These are phyloP conservation scores for Eulemur rufifrons DNA, from an alignment of 2,113 vertebrate species.

Conservation along the genomic window DNA sequence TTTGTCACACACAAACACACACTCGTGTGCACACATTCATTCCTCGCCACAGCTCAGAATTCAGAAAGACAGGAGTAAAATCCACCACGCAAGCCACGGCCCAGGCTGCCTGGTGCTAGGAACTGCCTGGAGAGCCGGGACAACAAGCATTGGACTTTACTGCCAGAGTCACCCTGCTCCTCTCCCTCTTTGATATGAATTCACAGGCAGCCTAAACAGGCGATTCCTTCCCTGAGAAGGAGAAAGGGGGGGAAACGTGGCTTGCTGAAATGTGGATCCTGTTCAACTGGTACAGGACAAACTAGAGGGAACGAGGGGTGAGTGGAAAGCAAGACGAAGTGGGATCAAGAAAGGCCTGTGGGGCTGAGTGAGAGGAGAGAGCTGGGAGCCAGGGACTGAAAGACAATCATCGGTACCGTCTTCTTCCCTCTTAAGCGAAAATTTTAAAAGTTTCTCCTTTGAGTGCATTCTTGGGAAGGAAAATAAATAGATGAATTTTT, in stretches of 20 bases:
- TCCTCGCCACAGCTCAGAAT: background rate
- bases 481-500: background rate
- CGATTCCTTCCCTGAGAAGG: background rate
- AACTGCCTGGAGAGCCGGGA: background rate
- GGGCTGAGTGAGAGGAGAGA: background rate
- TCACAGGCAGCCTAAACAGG: background rate
- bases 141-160: background rate
- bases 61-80: background rate
- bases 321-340: background rate
- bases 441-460: background rate
- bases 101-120: background rate
- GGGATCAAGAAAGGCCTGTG: background rate
- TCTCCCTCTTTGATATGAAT: background rate
- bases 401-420: background rate
- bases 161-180: background rate
- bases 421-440: background rate
- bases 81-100: background rate
- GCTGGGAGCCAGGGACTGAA: background rate
- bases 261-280: background rate
- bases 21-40: background rate
- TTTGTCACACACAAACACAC: background rate
- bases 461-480: background rate
- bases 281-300: background rate
- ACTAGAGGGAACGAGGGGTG: background rate
- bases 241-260: background rate